Base-by-base conservation (phyloP, 2,888 invertebrate species). In the Acanthosepion esculentum region DNA sequence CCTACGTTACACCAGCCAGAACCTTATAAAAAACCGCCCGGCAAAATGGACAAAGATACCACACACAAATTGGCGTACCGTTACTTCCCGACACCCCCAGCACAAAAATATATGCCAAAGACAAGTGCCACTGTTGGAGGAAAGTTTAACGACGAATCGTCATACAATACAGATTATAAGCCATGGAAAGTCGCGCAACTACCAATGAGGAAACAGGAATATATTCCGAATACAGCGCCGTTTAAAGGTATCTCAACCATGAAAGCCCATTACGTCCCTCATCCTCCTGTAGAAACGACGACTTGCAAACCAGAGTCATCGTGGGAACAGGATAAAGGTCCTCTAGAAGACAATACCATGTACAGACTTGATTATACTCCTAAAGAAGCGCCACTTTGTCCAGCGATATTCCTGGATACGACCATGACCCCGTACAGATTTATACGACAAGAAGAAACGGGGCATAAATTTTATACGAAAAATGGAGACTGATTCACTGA, bases 31-130 rank as follows among this genome's bases (percentile, higher is more conserved):
- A 53, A 48, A 50, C 93, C 93, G 1, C 50, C 48, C 48, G 53
- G n/a, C 53, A 93, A 93, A 93, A 93, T 93, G n/a, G 53, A 93
- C 53, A 53, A 53, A 53, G 93, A 53, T 33, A 93, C 93, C 5
- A 93, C 50, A 20, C 93, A 93, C 33, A 93, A 93, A n/a, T 33
- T 53, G n/a, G 53, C 93, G 1, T 93, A 93, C 33, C 93, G 93
- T 12, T 18, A 50, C 5, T 29, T 93, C 15, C 93, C 93, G 15
- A n/a, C 53, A 0, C 18, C n/a, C 3, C 53, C 29, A 29, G 6
- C 93, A 18, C 26, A 48, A 53, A 53, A 6, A 18, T 93, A n/a
- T 48, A 50, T 29, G 48, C 93, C 93, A 50, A 93, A 10, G n/a
- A 12, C 48, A 53, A n/a, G 18, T n/a, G 53, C 18, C 10, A 20